Evolutionary conservation across 2,888 invertebrate genomes (phyloP).

Genomic region (Leptopilina drosophilae): DNA sequence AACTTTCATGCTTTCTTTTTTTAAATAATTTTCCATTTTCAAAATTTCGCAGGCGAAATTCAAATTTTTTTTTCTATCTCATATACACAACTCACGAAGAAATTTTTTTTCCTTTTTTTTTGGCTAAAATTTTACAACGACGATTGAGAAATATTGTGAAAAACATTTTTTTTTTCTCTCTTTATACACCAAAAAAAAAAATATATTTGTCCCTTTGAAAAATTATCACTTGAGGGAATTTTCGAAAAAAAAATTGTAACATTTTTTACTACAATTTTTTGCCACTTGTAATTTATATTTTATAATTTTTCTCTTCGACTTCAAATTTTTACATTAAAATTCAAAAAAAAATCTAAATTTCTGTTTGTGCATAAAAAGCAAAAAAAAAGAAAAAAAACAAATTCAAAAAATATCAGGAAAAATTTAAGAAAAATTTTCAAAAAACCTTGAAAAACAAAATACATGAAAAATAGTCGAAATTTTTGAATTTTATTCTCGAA

Average conservation of each 20-base stretch:
- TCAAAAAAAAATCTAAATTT: too few species aligned
- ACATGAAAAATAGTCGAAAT: too few species aligned
- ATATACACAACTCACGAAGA: background rate
- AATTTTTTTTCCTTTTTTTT: background rate
- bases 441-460: too few species aligned
- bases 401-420: too few species aligned
- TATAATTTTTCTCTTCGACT: background rate
- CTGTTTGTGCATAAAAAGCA: too few species aligned
- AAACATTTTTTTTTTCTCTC: background rate
- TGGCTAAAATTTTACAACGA: slow-evolving; percentile 20
- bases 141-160: background rate
- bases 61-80: background rate
- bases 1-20: slow-evolving; percentile 4
- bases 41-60: background rate
- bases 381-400: too few species aligned
- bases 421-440: too few species aligned
- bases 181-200: background rate
- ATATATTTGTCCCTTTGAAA: background rate
- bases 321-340: too few species aligned
- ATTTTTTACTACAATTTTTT: too few species aligned
- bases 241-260: too few species aligned
- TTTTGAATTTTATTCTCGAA: too few species aligned
- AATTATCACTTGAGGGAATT: background rate
- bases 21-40: background rate
- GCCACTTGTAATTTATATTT: too few species aligned